phyloP scores from a whole-genome alignment of 2,888 invertebrate species.

The Epinotia nisella region DNA sequence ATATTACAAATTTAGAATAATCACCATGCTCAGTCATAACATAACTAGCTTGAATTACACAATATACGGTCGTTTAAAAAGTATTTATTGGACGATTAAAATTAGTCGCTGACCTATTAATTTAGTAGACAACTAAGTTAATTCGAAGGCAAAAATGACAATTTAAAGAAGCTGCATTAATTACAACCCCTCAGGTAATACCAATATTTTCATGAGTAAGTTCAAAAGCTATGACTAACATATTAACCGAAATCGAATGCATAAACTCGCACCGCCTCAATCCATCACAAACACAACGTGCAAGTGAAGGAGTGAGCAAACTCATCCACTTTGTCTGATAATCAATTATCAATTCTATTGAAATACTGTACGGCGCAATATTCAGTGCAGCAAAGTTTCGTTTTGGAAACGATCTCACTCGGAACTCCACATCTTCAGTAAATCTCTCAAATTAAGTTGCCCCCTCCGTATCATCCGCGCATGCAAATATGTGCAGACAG shows the following conservation, averaged over 20 bases:
- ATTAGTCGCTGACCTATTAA: no score
- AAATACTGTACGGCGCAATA: constrained; percentile 21
- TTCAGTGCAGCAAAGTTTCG: constrained; percentile 26
- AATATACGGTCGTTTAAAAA: no score
- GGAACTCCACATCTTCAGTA: constrained; percentile 44
- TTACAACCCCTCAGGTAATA: no score
- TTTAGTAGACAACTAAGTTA: no score
- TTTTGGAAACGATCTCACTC: constrained; percentile 36
- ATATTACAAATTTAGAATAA: no score
- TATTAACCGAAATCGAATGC: constrained; percentile 40
- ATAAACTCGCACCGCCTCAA: constrained; percentile 24
- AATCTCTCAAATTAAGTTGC: constrained; percentile 49
- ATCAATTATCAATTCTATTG: constrained; percentile 25
- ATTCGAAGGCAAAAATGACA: no score
- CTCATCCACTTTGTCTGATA: not conserved
- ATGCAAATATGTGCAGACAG: constrained; percentile 49
- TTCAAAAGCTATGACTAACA: constrained; percentile 13
- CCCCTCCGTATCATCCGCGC: constrained; percentile 43
- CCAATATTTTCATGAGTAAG: constrained; percentile 1
- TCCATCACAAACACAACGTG: constrained; percentile 35
- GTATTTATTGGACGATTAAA: no score
- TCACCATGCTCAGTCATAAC: no score
- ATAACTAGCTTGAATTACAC: no score
- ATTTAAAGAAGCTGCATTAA: no score
- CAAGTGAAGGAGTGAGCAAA: constrained; percentile 24